phyloP scores from a whole-genome alignment of 2,113 vertebrate genomes.

The Thamnophis sirtalis region DNA sequence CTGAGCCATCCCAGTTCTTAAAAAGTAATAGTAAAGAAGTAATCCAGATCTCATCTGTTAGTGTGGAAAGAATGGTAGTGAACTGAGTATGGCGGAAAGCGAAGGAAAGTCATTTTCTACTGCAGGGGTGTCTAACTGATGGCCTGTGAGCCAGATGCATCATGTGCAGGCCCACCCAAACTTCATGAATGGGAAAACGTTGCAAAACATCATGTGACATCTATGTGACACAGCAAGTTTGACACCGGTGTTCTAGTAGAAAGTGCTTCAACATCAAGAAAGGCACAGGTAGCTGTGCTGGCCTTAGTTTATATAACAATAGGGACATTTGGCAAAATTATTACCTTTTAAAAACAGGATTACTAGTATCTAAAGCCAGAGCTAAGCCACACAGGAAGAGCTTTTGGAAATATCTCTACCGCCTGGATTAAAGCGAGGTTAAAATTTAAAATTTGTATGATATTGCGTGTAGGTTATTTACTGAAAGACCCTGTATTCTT shows the following conservation, averaged over 20 bases:
- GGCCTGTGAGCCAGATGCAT: too few relatives aligned
- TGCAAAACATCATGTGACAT: too few relatives aligned
- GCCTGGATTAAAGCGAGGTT: neutral
- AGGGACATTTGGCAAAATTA: neutral
- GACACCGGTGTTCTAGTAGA: neutral
- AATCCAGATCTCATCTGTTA: neutral
- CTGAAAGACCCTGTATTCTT: neutral
- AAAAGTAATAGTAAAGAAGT: neutral
- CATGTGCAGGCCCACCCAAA: too few relatives aligned
- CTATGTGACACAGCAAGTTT: too few relatives aligned
- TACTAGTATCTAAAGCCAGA: neutral
- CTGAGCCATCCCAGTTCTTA: neutral
- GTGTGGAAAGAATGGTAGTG: neutral
- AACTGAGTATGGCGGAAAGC: neutral
- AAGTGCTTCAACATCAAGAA: neutral
- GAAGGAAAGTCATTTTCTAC: neutral
- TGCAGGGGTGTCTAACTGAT: too few relatives aligned
- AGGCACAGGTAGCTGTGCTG: neutral
- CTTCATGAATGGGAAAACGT: too few relatives aligned
- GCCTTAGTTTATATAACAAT: neutral
- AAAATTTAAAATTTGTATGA: neutral
- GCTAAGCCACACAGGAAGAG: neutral
- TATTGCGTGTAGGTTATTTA: neutral
- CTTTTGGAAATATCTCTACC: neutral
- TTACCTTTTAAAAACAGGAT: neutral